phyloP scores from a whole-genome alignment of 30 jellyfish, hydroid and myxozoan genomes.

The Hydra vulgaris region DNA sequence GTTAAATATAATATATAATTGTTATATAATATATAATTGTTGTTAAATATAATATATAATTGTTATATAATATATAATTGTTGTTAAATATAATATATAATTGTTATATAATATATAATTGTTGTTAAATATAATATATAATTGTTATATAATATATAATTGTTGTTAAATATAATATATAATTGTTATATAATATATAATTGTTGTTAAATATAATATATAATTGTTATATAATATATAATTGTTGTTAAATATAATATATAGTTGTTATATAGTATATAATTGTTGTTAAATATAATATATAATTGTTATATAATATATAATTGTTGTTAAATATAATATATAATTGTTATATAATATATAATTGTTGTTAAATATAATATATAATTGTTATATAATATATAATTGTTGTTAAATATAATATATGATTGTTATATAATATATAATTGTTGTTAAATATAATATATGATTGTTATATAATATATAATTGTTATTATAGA shows the following conservation, averaged over 20 bases:
- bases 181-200: no score
- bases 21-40: background rate
- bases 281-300: background rate
- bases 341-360: no score
- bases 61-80: background rate
- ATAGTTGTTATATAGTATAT: no score
- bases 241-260: background rate
- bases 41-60: background rate
- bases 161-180: background rate
- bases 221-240: no score
- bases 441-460: background rate
- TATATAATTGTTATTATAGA: background rate
- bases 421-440: no score
- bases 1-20: background rate
- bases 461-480: no score
- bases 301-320: no score
- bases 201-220: background rate
- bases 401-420: background rate
- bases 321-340: background rate
- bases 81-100: background rate
- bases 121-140: background rate
- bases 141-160: no score
- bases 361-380: background rate
- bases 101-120: no score
- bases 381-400: no score